Percentiles rank a stretch among this genome's conserved stretches.
phyloP scores from a whole-genome alignment of 2,888 invertebrate species.

The Torymus texanus region DNA sequence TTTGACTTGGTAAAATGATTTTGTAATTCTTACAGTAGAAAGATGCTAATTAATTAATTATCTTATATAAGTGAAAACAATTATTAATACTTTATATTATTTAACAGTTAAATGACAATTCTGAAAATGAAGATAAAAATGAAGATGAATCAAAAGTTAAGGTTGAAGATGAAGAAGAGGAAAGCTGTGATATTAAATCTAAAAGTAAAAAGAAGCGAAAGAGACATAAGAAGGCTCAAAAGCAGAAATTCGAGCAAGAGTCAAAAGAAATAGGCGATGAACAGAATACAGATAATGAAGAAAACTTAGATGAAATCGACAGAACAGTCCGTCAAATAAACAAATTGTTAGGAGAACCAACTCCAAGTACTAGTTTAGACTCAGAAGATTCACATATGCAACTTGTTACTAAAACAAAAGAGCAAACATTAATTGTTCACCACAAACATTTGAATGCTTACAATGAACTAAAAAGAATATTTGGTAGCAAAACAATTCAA shows the following conservation, averaged over 20 bases:
- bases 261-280: constrained; percentile 23
- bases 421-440: constrained; percentile 80
- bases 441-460: constrained; percentile 86
- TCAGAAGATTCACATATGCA: constrained; percentile 57
- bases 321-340: constrained; percentile 82
- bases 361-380: constrained; percentile 65
- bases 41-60: too few species aligned
- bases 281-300: constrained; percentile 54
- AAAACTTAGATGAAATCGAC: constrained; percentile 81
- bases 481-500: constrained; percentile 87
- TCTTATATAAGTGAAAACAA: not conserved
- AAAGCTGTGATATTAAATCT: constrained; percentile 76
- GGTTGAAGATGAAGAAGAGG: constrained; percentile 82
- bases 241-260: constrained; percentile 57
- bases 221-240: constrained; percentile 59
- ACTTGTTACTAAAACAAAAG: constrained; percentile 63
- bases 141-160: constrained; percentile 80
- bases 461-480: constrained; percentile 87
- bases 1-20: constrained; percentile 81
- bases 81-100: constrained; percentile 25
- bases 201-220: constrained; percentile 58
- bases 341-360: constrained; percentile 80
- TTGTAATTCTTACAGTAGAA: not conserved
- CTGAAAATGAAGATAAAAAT: constrained; percentile 80
- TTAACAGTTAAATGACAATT: constrained; percentile 80